phyloP scores from a whole-genome alignment of 2,113 vertebrate genomes.

The Alligator mississippiensis region DNA sequence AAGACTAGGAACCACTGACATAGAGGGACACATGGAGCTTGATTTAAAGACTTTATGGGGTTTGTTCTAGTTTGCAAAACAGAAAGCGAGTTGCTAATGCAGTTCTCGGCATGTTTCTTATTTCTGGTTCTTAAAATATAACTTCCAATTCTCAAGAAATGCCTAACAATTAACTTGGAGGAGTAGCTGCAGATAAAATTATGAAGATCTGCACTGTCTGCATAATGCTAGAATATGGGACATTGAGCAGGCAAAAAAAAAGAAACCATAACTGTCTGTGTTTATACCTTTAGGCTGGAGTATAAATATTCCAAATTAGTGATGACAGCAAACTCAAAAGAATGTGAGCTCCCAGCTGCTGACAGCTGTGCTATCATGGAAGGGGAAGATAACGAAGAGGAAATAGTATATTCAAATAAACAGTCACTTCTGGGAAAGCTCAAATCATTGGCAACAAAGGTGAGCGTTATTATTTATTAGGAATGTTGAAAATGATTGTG shows the following conservation, averaged over 20 bases:
- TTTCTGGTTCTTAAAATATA: not conserved
- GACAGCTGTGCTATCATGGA: slow-evolving; percentile 99
- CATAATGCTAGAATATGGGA: not conserved
- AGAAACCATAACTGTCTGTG: not conserved
- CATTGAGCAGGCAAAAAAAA: not conserved
- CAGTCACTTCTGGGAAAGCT: slow-evolving; percentile 92
- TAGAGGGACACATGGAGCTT: not conserved
- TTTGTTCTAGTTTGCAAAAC: not conserved
- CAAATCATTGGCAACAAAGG: slow-evolving; percentile 94
- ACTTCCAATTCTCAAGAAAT: not conserved
- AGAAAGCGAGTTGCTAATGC: not conserved
- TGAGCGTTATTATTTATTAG: slow-evolving; percentile 72
- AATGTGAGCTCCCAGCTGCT: slow-evolving; percentile 93
- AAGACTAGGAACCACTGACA: too few relatives aligned
- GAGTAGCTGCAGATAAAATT: slow-evolving; percentile 5
- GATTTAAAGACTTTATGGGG: not conserved
- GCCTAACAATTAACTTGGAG: not conserved
- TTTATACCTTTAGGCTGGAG: slow-evolving; percentile 86
- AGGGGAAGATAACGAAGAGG: slow-evolving; percentile 96
- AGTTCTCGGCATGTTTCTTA: not conserved
- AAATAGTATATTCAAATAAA: slow-evolving; percentile 93
- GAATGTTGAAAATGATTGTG: slow-evolving; percentile 25
- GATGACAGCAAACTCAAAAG: slow-evolving; percentile 94
- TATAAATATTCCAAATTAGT: slow-evolving; percentile 97
- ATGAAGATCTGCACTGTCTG: not conserved